These are phyloP conservation scores for Hirtodrosophila histrioides DNA, from an alignment of 2,888 invertebrate genomes.

Conservation along the genomic window DNA sequence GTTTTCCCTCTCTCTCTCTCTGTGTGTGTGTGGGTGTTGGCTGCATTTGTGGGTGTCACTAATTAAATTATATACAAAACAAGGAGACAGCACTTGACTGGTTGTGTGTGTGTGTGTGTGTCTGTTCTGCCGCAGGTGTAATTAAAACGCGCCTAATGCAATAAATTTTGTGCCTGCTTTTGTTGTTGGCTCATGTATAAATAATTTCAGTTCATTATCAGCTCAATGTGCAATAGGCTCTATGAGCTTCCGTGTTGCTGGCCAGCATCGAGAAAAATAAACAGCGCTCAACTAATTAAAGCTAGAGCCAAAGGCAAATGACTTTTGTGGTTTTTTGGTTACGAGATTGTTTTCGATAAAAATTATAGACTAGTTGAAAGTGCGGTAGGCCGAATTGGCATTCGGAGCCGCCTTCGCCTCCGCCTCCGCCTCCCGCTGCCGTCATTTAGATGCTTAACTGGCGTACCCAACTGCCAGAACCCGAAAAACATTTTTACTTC, in stretches of 20 bases:
- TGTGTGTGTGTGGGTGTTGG: conserved; percentile 9
- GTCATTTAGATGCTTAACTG: conserved; percentile 57
- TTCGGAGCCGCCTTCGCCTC: neutral
- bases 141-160: conserved; percentile 71
- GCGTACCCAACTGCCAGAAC: conserved; percentile 11
- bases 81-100: conserved; percentile 42
- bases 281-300: conserved; percentile 60
- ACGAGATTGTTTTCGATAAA: conserved; percentile 70
- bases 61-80: conserved; percentile 75
- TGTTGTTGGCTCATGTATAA: conserved; percentile 50
- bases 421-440: conserved; percentile 14
- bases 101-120: conserved; percentile 22
- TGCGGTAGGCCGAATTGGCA: conserved; percentile 29
- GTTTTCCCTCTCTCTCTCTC: conserved; percentile 4
- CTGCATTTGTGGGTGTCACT: conserved; percentile 69
- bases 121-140: conserved; percentile 67
- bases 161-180: conserved; percentile 60
- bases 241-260: neutral
- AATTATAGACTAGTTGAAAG: conserved; percentile 70
- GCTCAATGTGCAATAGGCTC: conserved; percentile 45
- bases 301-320: conserved; percentile 43
- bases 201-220: conserved; percentile 66
- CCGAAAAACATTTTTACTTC: too few species aligned
- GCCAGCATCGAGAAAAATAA: conserved; percentile 3
- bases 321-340: conserved; percentile 42